Percentiles rank a stretch among this genome's conserved stretches.
These are phyloP conservation scores for Xiphorhynchus erythropygius DNA, from an alignment of 2,797 vertebrate species.

Conservation along the genomic window DNA sequence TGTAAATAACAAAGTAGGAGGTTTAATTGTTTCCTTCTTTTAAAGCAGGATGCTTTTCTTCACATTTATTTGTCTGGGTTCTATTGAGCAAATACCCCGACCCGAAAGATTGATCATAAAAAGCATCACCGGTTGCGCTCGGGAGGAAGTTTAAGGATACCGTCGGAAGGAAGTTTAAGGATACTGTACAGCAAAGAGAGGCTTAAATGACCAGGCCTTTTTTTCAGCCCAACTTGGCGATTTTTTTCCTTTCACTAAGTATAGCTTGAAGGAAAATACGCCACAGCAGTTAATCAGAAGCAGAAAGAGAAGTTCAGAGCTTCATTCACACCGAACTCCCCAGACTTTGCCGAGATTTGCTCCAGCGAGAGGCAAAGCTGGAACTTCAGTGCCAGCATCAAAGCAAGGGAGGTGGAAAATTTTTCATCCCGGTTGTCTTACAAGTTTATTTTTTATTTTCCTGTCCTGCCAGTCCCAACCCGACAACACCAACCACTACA, in stretches of 20 bases:
- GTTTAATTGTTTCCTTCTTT: constrained; percentile 73
- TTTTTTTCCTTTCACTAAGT: constrained; percentile 8
- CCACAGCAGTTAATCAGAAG: background rate
- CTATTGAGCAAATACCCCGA: constrained; percentile 62
- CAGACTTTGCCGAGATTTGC: background rate
- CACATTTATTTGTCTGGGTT: constrained; percentile 59
- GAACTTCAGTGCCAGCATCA: background rate
- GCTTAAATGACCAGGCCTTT: constrained; percentile 55
- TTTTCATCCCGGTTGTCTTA: background rate
- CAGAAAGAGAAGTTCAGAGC: constrained; percentile 20
- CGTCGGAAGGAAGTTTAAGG: constrained; percentile 53
- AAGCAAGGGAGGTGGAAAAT: background rate
- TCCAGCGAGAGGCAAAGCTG: background rate
- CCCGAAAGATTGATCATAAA: constrained; percentile 54
- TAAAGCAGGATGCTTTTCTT: constrained; percentile 67
- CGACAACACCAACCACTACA: background rate
- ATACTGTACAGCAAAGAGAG: constrained; percentile 1
- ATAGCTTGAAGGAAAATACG: constrained; percentile 48
- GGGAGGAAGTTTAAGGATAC: constrained; percentile 57
- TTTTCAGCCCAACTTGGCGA: constrained; percentile 5
- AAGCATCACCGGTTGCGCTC: constrained; percentile 54
- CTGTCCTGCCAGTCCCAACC: background rate
- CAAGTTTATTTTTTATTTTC: background rate
- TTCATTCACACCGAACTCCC: background rate
- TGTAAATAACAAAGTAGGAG: constrained; percentile 76